Base-by-base conservation (phyloP, 2,888 invertebrate genomes). In the Taphrorychus bicolor region DNA sequence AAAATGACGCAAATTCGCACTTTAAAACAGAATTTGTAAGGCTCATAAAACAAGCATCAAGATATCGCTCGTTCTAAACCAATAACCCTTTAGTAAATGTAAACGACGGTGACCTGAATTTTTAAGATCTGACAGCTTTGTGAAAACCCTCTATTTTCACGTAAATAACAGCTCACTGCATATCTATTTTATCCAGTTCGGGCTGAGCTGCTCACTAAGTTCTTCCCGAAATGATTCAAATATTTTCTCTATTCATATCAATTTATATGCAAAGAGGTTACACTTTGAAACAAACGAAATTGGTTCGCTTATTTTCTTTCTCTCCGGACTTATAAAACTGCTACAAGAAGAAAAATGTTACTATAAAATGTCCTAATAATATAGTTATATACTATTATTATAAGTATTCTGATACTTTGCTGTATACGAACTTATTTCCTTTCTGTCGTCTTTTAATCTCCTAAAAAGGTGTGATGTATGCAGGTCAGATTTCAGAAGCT, bases 401-500 rank as follows among this genome's bases (percentile, higher is more conserved):
- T n/a, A n/a, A n/a, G n/a, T n/a, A n/a, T n/a, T n/a, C n/a, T n/a
- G n/a, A n/a, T n/a, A n/a, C n/a, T n/a, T n/a, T n/a, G n/a, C n/a
- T n/a, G n/a, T n/a, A n/a, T n/a, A n/a, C n/a, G n/a, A n/a, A n/a
- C n/a, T n/a, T n/a, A n/a, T n/a, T n/a, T n/a, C n/a, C n/a, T n/a
- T n/a, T n/a, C n/a, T n/a, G n/a, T n/a, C n/a, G n/a, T n/a, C n/a
- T 41, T 17, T 40, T 41, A 56, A 41, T 56, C 23, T 56, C 14
- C 16, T 17, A 16, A 18, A 56, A 49, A 19, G 49, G 17, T 56
- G 40, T 62, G 53, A 64, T 49, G 22, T 64, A 64, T 64, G 51
- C 52, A 51, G 58, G 58, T 64, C 58, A 64, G 49, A 64, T 58
- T 64, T 57, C 52, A 41, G 49, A 52, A 40, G 42, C 22, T 40